Conservation (phyloP, 2,113 vertebrate species). For the Crocuta crocuta region DNA sequence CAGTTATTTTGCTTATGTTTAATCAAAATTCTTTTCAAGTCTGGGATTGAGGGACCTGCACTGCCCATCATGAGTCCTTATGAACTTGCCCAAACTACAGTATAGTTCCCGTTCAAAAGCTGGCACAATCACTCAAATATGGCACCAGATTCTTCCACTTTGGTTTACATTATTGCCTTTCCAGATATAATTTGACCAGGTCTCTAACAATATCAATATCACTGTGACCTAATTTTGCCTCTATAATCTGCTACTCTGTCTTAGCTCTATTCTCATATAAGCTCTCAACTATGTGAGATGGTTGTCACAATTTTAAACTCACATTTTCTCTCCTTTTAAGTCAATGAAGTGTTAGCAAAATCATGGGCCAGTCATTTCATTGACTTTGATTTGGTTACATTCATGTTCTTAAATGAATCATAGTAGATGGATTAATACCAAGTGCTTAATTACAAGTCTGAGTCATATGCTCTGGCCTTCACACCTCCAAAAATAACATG, state of each 20-base stretch:
- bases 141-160: not conserved
- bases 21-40: not conserved
- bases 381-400: not conserved
- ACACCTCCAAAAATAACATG: not conserved
- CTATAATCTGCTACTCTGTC: not conserved
- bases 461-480: not conserved
- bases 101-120: not conserved
- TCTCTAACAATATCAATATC: not conserved
- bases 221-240: not conserved
- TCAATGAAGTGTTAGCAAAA: not conserved
- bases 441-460: not conserved
- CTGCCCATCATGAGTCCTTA: not conserved
- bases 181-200: not conserved
- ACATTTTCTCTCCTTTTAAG: not conserved
- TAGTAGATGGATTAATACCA: not conserved
- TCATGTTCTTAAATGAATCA: slow-evolving; percentile 1
- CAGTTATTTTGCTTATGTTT: not conserved
- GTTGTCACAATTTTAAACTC: not conserved
- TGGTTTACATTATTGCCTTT: not conserved
- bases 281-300: not conserved
- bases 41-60: not conserved
- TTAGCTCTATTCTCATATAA: not conserved
- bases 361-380: not conserved
- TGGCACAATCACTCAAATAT: not conserved
- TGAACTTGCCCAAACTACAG: not conserved